Evolutionary conservation across 2,888 invertebrate genomes (phyloP), one percentile per base, ranked within the genome.

Genomic region (Archips crataeganus): DNA sequence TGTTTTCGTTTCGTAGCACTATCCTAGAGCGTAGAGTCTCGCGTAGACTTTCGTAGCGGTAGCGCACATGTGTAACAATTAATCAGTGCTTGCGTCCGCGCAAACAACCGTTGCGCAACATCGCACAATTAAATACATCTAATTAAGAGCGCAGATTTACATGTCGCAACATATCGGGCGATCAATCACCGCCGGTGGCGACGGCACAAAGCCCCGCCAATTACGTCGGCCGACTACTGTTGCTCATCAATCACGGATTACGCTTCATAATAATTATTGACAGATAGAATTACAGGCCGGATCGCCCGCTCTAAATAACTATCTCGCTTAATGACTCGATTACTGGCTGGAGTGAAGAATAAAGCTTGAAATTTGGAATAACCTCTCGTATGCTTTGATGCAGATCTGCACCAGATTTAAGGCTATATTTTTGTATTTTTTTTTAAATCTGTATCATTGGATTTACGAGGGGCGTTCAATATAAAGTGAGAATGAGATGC

Each of bases 211-310:
- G 81, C 85, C 78, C 79, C 86, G 85, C 89, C 90, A 89, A 91
- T 93, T 91, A 90, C 84, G 82, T 78, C 79, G 87, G 82, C 84
- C 82, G 80, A 86, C 93, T 93, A 90, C 93, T 86, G 93, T 90
- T 85, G 80, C 84, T 85, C 90, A 92, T 93, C 91, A 92, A 93
- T 93, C 92, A 89, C 77, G 85, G 87, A 90, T 91, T 90, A 91
- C 85, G 84, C 84, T 78, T 78, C 79, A 84, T 90, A 90, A 90
- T 93, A 88, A 91, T 90, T 90, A 93, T 90, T 91, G 92, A 92
- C 92, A 87, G 87, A 81, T 79, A 80, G 85, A 86, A 86, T 87
- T 86, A 86, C 83, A 78, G 83, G 75, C 79, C 13, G 6, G 73
- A 77, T 79, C 79, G 11, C 10, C 76, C 79, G 84, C 81, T 79